Evolutionary conservation across 1,140 invertebrate species (phyloP).

Genomic region (Neodiprion pinetum): DNA sequence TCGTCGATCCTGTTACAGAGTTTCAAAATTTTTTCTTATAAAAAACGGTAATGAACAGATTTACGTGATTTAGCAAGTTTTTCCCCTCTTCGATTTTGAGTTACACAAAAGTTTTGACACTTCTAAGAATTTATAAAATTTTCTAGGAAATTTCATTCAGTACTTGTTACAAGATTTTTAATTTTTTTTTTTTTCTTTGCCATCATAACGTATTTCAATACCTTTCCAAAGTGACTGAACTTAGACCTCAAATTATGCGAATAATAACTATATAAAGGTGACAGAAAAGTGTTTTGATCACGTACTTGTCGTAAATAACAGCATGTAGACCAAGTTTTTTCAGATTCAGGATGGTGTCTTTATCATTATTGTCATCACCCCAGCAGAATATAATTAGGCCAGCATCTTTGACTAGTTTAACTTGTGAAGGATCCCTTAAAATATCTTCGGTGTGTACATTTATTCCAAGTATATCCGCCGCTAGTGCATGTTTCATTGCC

Average conservation of each 20-base stretch:
- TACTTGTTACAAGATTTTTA: conserved; percentile 8
- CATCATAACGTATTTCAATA: neutral
- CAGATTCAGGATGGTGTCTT: conserved; percentile 83
- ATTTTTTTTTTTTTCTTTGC: conserved; percentile 9
- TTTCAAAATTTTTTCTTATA: conserved; percentile 18
- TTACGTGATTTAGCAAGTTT: neutral
- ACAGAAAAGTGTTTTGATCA: conserved; percentile 19
- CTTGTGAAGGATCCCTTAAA: conserved; percentile 80
- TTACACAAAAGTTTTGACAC: conserved; percentile 12
- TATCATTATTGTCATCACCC: conserved; percentile 95
- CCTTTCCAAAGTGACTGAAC: too few relatives aligned
- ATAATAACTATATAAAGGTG: neutral
- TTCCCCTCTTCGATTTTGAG: neutral
- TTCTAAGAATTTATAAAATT: conserved; percentile 6
- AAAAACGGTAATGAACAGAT: conserved; percentile 1
- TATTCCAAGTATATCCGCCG: conserved; percentile 84
- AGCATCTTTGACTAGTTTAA: conserved; percentile 77
- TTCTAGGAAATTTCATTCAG: neutral
- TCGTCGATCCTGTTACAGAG: conserved; percentile 71
- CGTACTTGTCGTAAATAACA: conserved; percentile 90
- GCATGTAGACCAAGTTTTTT: conserved; percentile 89
- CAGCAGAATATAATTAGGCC: conserved; percentile 92
- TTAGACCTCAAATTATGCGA: too few relatives aligned
- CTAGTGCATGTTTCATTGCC: conserved; percentile 82
- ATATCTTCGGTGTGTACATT: conserved; percentile 93